Evolutionary conservation across 92 coral and sea anemone genomes (phyloP).

Genomic region (Pocillopora meandrina): DNA sequence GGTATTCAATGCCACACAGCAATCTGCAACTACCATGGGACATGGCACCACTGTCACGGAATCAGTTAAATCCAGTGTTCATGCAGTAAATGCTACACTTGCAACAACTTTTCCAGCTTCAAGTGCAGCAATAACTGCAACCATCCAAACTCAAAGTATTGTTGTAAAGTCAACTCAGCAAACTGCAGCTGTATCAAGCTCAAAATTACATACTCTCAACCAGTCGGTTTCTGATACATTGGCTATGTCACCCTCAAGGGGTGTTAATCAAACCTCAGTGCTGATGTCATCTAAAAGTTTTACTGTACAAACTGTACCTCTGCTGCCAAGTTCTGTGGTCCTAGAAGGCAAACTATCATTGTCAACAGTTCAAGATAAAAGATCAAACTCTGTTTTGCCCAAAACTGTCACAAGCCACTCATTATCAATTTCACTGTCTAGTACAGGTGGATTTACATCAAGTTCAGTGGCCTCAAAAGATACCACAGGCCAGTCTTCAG

Average conservation of each 20-base stretch:
- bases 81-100: neutral
- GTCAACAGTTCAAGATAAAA: neutral
- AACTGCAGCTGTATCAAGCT: constrained; percentile 1
- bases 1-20: neutral
- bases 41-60: neutral
- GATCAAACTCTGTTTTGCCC: neutral
- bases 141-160: neutral
- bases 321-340: neutral
- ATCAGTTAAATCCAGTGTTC: constrained; percentile 1
- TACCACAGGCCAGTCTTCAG: neutral
- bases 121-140: neutral
- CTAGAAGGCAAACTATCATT: neutral
- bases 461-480: neutral
- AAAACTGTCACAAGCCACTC: constrained; percentile 10
- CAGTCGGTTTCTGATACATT: neutral
- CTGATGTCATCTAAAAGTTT: neutral
- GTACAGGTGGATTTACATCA: neutral
- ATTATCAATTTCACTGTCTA: neutral
- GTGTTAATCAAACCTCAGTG: no score
- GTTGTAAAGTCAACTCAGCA: neutral
- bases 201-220: neutral
- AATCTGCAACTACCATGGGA: neutral
- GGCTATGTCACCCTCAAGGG: constrained; percentile 8
- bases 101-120: neutral
- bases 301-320: neutral